A percentile compares a stretch with the other conserved stretches of the same genome.
Conservation (phyloP, 2,797 vertebrate genomes). For the Acipenser ruthenus region DNA sequence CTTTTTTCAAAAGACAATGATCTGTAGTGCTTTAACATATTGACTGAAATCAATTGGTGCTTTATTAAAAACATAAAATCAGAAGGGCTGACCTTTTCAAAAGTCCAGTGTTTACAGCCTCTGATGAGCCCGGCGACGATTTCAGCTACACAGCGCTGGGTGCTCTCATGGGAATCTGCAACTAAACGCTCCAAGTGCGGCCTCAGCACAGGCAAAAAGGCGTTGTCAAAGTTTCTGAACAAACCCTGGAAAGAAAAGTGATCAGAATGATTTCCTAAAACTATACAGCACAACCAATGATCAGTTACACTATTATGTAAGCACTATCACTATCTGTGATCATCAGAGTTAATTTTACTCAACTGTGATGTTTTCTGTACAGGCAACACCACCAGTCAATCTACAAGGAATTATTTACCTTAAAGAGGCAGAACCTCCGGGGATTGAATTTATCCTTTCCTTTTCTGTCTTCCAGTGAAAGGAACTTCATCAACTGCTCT, state of each 20-base stretch:
- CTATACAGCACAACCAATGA: too few species aligned
- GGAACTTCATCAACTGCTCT: constrained; percentile 87
- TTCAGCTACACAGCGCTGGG: constrained; percentile 89
- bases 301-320: too few species aligned
- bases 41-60: too few species aligned
- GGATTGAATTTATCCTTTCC: constrained; percentile 98
- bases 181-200: constrained; percentile 87
- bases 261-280: too few species aligned
- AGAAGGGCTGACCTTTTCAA: constrained; percentile 56
- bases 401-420: constrained; percentile 58
- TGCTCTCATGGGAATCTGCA: constrained; percentile 85
- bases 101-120: constrained; percentile 90
- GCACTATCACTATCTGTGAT: too few species aligned
- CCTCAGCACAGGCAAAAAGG: constrained; percentile 75
- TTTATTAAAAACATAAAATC: too few species aligned
- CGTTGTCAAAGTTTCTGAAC: constrained; percentile 86
- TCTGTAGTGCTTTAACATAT: too few species aligned
- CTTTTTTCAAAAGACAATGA: too few species aligned
- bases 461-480: constrained; percentile 94
- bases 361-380: too few species aligned
- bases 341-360: too few species aligned
- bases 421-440: constrained; percentile 93
- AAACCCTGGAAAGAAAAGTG: constrained; percentile 62
- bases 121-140: constrained; percentile 91
- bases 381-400: constrained; percentile 18